Conservation (phyloP, 2,888 invertebrate species). For the Muscina levida region DNA sequence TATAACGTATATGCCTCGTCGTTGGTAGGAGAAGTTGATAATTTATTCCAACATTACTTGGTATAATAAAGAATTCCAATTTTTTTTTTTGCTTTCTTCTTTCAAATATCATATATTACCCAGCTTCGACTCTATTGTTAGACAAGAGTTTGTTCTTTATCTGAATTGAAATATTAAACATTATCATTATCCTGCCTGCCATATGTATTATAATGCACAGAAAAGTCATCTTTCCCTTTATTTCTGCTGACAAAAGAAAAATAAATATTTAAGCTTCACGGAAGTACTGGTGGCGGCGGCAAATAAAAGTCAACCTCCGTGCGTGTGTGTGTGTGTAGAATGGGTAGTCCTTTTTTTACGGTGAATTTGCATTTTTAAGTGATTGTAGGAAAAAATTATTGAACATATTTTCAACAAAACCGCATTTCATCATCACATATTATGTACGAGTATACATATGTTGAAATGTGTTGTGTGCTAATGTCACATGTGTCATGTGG, state of each 20-base stretch:
- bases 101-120: not conserved
- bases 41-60: not conserved
- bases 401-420: slow-evolving; percentile 14
- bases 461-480: too few species aligned
- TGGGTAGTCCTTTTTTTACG: slow-evolving; percentile 14
- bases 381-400: slow-evolving; percentile 20
- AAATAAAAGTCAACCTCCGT: not conserved
- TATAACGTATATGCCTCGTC: too few species aligned
- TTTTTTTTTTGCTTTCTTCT: too few species aligned
- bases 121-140: not conserved
- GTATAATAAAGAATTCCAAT: not conserved
- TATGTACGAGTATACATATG: too few species aligned
- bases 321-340: slow-evolving; percentile 5
- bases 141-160: not conserved
- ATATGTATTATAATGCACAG: slow-evolving; percentile 42
- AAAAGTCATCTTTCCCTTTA: slow-evolving; percentile 70
- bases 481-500: slow-evolving; percentile 15
- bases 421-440: not conserved
- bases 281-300: not conserved
- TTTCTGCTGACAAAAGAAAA: slow-evolving; percentile 77
- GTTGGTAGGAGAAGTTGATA: not conserved
- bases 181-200: slow-evolving; percentile 18
- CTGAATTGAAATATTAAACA: slow-evolving; percentile 19
- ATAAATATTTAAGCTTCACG: slow-evolving; percentile 75
- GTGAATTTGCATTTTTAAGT: slow-evolving; percentile 54